These are phyloP conservation scores for Nomada fabriciana DNA, from an alignment of 2,888 invertebrate genomes.

Conservation along the genomic window DNA sequence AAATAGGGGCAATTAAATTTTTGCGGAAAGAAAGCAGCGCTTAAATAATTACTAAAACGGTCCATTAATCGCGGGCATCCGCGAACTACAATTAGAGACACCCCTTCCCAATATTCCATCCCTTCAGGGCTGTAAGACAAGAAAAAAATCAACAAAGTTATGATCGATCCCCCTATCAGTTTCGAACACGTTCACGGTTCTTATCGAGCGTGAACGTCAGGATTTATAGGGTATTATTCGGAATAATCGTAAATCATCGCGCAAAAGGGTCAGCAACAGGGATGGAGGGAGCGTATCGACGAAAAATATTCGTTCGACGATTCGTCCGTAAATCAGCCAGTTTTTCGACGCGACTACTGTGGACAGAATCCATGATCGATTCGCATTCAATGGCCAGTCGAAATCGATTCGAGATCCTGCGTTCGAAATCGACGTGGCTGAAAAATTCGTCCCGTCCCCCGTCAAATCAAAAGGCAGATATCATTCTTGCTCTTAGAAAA, in stretches of 20 bases:
- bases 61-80: too few relatives aligned
- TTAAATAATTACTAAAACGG: too few relatives aligned
- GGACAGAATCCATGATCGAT: constrained; percentile 43
- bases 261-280: not conserved
- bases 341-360: constrained; percentile 24
- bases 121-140: too few relatives aligned
- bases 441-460: not conserved
- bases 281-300: not conserved
- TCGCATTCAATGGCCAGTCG: constrained; percentile 46
- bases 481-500: too few relatives aligned
- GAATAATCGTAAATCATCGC: constrained; percentile 54
- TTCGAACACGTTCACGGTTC: not conserved
- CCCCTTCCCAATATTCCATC: too few relatives aligned
- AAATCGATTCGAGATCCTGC: too few relatives aligned
- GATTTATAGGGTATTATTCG: constrained; percentile 52
- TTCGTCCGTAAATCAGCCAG: constrained; percentile 59
- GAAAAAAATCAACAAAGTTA: not conserved
- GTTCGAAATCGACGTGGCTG: not conserved
- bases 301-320: constrained; percentile 41
- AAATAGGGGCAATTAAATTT: too few relatives aligned
- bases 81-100: too few relatives aligned
- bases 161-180: constrained; percentile 26
- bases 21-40: too few relatives aligned
- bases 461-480: too few relatives aligned
- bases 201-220: constrained; percentile 17